Percentiles rank a stretch among this genome's conserved stretches.
These are phyloP conservation scores for Lamproptera curius DNA, from an alignment of 2,888 invertebrate genomes.

Conservation along the genomic window DNA sequence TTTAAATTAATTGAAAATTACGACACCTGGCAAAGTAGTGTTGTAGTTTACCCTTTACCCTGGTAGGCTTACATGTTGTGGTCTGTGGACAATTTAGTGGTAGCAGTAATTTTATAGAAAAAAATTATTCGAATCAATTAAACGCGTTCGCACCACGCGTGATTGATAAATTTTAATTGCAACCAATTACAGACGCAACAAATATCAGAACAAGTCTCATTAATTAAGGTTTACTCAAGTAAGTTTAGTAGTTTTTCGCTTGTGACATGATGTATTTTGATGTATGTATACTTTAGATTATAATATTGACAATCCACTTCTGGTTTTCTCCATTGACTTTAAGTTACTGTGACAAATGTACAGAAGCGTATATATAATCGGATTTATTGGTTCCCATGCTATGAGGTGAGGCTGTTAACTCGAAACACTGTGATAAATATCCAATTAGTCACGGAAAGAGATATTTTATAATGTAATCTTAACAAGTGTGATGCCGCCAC, in stretches of 20 bases:
- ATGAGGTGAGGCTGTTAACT: conserved; percentile 24
- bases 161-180: neutral
- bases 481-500: conserved; percentile 4
- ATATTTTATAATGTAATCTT: conserved; percentile 17
- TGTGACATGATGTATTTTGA: conserved; percentile 4
- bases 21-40: too few species aligned
- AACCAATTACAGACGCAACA: neutral
- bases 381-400: conserved; percentile 21
- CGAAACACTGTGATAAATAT: conserved; percentile 19
- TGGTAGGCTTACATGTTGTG: too few species aligned
- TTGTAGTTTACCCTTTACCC: too few species aligned
- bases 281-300: neutral
- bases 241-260: neutral
- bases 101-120: too few species aligned
- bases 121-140: too few species aligned
- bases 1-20: too few species aligned
- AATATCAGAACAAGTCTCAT: neutral
- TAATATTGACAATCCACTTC: neutral
- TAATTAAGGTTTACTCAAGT: neutral
- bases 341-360: conserved; percentile 6
- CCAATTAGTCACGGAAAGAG: conserved; percentile 15
- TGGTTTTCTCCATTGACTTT: neutral
- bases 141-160: neutral
- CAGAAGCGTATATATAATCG: conserved; percentile 18
- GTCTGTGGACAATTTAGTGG: too few species aligned